Base-by-base conservation (phyloP, 1,140 invertebrate genomes). In the Drosophila ananassae region DNA sequence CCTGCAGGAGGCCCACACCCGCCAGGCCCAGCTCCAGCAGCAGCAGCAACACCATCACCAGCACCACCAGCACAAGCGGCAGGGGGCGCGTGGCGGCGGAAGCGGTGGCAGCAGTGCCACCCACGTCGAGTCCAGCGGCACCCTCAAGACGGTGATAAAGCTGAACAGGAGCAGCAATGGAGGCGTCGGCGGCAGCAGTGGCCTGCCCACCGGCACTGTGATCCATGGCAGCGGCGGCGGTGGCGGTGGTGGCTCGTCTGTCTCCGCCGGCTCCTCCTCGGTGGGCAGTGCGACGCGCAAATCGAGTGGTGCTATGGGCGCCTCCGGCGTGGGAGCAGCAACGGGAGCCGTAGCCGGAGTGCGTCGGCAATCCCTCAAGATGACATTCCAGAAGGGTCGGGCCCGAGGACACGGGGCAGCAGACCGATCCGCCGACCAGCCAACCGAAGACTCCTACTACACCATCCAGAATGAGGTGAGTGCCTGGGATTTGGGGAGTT, bases 91-190 rank as follows among this genome's bases (percentile, higher is more conserved):
- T 54, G 84, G 57, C 37, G 55, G 57, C 37, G 55, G 30, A 50
- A n/a, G 37, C 34, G 63, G 12, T 3, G 92, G 92, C 7, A 92
- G 92, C 46, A 92, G 93, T 55, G 68, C 67, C 52, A 46, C 71
- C 5, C 90, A 91, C 39, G 61, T 77, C 3, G 92, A 85, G 41
- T 96, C 95, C 72, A 96, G 95, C 3, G 96, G 96, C 2, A 96
- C 96, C 0, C 82, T 96, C 41, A 97, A 96, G 79, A 96, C 96
- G 21, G 94, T 96, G 41, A 96, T 97, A 60, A 96, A 96, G 90
- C 79, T 95, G 51, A 95, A 95, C 60, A 92, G 94, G 7, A 93
- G 93, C 80, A 79, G 79, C 63, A 89, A 77, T 24, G 78, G 80
- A 13, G 82, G 79, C 2, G 51, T 68, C 1, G 41, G 73, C 32